These are phyloP conservation scores for Catostylus mosaicus DNA, from an alignment of 30 jellyfish, hydroid and myxozoan species.

Conservation along the genomic window DNA sequence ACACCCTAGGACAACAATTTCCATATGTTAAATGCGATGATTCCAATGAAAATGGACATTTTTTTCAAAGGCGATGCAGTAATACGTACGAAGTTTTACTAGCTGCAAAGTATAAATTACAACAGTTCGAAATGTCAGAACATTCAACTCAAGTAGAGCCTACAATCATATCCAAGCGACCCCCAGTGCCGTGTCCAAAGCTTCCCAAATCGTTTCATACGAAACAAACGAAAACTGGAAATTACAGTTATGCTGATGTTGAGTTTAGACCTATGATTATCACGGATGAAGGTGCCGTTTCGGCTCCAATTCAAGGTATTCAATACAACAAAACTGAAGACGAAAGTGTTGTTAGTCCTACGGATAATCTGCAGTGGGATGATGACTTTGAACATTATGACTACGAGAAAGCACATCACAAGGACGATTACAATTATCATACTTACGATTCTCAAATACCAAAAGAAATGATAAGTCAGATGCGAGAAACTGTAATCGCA, in stretches of 20 bases:
- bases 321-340: slow-evolving; percentile 5
- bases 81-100: background rate
- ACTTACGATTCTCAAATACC: background rate
- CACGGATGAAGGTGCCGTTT: slow-evolving; percentile 63
- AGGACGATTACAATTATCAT: background rate
- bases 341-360: background rate
- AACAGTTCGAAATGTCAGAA: slow-evolving; percentile 25
- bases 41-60: background rate
- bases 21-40: background rate
- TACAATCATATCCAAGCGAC: slow-evolving; percentile 13
- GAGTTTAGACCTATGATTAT: slow-evolving; percentile 80
- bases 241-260: slow-evolving; percentile 72
- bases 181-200: slow-evolving; percentile 63
- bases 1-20: background rate
- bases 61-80: background rate
- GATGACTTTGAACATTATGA: slow-evolving; percentile 31
- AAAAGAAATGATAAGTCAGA: background rate
- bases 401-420: background rate
- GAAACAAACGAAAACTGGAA: slow-evolving; percentile 20
- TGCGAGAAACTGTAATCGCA: slow-evolving; percentile 33
- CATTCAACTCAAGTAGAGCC: background rate
- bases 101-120: slow-evolving; percentile 12
- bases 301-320: slow-evolving; percentile 49
- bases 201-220: slow-evolving; percentile 28
- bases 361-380: slow-evolving; percentile 49